Base-by-base conservation (phyloP, 2,113 vertebrate species). In the Holacanthus passer region DNA sequence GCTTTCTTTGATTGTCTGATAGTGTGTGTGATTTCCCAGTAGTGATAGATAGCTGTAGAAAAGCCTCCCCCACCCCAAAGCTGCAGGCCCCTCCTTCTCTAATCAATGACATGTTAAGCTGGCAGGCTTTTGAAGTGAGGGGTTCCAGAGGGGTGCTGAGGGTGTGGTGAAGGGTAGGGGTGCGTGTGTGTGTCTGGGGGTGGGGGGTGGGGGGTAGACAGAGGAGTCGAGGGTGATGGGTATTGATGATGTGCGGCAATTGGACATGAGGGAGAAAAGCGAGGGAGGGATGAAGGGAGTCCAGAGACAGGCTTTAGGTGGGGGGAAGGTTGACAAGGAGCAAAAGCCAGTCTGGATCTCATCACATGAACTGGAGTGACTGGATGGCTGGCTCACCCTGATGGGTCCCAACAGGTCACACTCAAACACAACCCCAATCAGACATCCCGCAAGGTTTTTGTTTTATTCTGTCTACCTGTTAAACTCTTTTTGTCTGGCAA, bases 41-140 rank as follows among this genome's bases (percentile, higher is more conserved):
- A 68, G 78, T 87, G 76, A 88, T 75, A 79, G 87, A 89, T 75
- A 72, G 69, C 81, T 71, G 52, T 31, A 74, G 70, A 71, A 71
- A 78, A 80, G 29, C 48, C 67, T 58, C 47, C 84, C 27, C n/a
- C n/a, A 43, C 43, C 69, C 58, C 14, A 0, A 55, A 45, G 81
- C 89, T 86, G 74, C 72, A 80, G 81, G 58, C 72, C 81, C 73
- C 86, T 82, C 79, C 80, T 83, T 69, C 82, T 87, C 79, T 90
- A 91, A 93, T 93, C 90, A 93, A 91, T 91, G 91, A 90, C 92
- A 93, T 84, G 91, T 92, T 93, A 93, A 93, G 92, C 89, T 86
- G 79, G 81, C 78, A 79, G 85, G 63, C 89, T 87, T 91, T 92
- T 93, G 91, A 92, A 88, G 91, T 92, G 83, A 89, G 87, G 79